Evolutionary conservation across 2,797 vertebrate genomes (phyloP).

Genomic region (Gymnoscopelus braueri): DNA sequence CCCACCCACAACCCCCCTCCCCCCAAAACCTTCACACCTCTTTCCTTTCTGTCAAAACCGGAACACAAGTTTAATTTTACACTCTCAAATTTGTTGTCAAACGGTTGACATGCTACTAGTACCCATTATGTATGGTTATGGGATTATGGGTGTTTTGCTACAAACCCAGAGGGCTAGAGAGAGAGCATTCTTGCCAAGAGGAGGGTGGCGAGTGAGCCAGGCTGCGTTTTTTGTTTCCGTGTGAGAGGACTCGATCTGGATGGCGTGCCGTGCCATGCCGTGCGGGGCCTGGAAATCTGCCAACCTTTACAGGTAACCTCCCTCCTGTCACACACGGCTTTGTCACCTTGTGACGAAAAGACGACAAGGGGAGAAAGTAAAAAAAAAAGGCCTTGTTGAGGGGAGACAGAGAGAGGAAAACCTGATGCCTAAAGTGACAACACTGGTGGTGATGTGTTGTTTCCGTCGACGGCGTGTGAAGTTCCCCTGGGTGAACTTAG

Average conservation of each 20-base stretch:
- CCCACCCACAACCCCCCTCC: constrained; percentile 8
- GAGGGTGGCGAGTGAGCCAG: background rate
- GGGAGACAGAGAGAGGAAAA: constrained; percentile 28
- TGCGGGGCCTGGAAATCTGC: too few species aligned
- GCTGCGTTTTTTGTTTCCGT: too few species aligned
- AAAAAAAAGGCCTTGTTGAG: constrained; percentile 9
- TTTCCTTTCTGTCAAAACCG: constrained; percentile 25
- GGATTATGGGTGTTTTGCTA: constrained; percentile 63
- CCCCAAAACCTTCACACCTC: constrained; percentile 28
- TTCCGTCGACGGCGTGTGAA: too few species aligned
- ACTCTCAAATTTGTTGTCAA: constrained; percentile 36
- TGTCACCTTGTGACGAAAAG: constrained; percentile 1
- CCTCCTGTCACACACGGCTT: too few species aligned
- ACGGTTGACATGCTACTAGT: constrained; percentile 45
- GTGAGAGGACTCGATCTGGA: too few species aligned
- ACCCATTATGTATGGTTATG: constrained; percentile 33
- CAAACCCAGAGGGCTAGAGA: constrained; percentile 18
- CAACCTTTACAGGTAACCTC: too few species aligned
- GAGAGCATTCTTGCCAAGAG: background rate
- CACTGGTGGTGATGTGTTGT: constrained; percentile 51
- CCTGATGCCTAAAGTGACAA: constrained; percentile 54
- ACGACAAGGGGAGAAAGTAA: background rate
- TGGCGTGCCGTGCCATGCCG: too few species aligned
- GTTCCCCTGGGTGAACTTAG: too few species aligned
- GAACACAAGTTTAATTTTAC: constrained; percentile 35